Evolutionary conservation across 2,113 vertebrate genomes (phyloP).

Genomic region (Psittacula cyanocephala): DNA sequence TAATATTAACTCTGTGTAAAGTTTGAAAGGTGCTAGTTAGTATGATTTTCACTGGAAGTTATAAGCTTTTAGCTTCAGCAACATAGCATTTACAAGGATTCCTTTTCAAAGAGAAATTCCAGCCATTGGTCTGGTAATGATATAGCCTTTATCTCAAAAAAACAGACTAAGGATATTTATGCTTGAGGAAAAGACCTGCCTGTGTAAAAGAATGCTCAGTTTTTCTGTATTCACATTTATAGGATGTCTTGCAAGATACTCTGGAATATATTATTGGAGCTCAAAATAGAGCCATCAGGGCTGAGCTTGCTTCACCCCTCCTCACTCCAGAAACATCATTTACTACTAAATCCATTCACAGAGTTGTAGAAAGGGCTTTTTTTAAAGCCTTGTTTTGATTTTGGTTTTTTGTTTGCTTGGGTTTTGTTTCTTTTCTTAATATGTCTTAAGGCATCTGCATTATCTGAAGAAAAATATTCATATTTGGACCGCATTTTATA

Average conservation of each 20-base stretch:
- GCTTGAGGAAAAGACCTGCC: slow-evolving; percentile 35
- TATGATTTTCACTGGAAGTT: background rate
- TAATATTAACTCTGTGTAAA: background rate
- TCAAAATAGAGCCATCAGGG: slow-evolving; percentile 10
- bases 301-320: background rate
- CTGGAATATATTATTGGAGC: background rate
- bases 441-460: background rate
- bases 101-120: slow-evolving; percentile 31
- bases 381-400: background rate
- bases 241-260: background rate
- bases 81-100: background rate
- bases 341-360: background rate
- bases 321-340: background rate
- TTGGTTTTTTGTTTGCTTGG: background rate
- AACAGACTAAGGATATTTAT: slow-evolving; percentile 31
- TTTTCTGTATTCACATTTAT: slow-evolving; percentile 15
- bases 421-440: background rate
- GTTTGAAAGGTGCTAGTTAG: background rate
- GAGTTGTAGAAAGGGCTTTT: background rate
- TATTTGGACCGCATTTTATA: background rate
- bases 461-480: background rate
- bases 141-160: slow-evolving; percentile 36
- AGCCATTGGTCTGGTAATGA: background rate
- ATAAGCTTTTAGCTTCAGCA: background rate
- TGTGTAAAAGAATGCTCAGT: background rate